Evolutionary conservation across 2,888 invertebrate species (phyloP), one percentile per base, ranked within the genome.

Genomic region (Villa cingulata): DNA sequence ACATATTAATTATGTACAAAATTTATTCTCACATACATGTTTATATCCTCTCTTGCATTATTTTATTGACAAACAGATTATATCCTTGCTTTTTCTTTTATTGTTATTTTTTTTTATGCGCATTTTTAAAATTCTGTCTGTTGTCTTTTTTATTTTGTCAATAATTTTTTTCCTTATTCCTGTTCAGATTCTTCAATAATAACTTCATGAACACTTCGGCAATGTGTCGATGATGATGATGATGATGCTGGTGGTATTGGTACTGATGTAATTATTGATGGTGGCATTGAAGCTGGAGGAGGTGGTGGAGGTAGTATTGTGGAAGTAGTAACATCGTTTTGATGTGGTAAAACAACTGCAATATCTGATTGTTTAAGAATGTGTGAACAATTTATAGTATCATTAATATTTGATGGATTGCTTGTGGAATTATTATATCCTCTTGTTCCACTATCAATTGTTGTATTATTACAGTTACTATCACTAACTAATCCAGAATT

Each of bases 151-250:
- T 6, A 7, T 20, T n/a, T 20, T 37, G 7, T 23, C 4, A 23
- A 6, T 23, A 6, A 23, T 4, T 23, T 6, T 40, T 23, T 44
- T 51, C 45, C 53, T 53, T 48, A 55, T 50, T 59, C 58, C 46
- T 57, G 57, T 45, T 59, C 59, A 38, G 56, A 56, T 48, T 61
- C 59, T 53, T 59, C 58, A 45, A 60, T 54, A 48, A 60, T 60
- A 42, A 59, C 58, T 49, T 61, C 60, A 45, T 60, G 58, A 43
- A 58, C 50, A 41, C 51, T 55, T 47, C 49, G 61, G 43, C 57
- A 55, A 1, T 54, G 53, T 32, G 29, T 12, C 27, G 49, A 45
- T 45, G 44, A 44, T 18, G 51, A 43, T 39, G 51, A 36, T 37
- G 41, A 41, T 36, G 41, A 45, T 36, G 51, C 37, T 41, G 50